Percentiles rank a stretch among this genome's conserved stretches.
These are phyloP conservation scores for Connochaetes taurinus DNA, from an alignment of 2,113 vertebrate species.

Conservation along the genomic window DNA sequence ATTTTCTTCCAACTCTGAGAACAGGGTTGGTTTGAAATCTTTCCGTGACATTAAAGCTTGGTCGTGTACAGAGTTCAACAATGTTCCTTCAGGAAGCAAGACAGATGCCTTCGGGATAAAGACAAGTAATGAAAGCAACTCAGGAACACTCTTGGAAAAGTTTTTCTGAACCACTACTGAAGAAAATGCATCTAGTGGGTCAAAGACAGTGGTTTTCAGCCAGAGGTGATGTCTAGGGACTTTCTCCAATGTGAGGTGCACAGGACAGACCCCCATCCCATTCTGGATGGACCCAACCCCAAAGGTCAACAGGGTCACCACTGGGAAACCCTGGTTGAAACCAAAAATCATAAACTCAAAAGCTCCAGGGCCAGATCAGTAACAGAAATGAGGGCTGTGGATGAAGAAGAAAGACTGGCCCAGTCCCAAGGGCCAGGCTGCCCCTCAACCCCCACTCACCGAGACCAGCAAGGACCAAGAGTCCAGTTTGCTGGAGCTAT, in stretches of 20 bases:
- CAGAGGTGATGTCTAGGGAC: background rate
- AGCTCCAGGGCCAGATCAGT: too few species aligned
- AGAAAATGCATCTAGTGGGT: background rate
- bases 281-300: background rate
- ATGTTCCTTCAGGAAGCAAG: background rate
- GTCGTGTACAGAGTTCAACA: background rate
- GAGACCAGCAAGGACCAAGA: fast-evolving
- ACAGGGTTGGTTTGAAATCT: background rate
- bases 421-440: background rate
- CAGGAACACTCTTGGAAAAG: background rate
- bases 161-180: background rate
- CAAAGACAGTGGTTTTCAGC: background rate
- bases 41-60: background rate
- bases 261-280: background rate
- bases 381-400: fast-evolving
- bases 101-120: fast-evolving
- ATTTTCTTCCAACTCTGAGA: background rate
- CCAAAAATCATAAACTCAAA: background rate
- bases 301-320: background rate
- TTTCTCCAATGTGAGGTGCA: fast-evolving
- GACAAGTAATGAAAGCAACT: background rate
- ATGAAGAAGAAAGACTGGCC: fast-evolving
- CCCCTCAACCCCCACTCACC: fast-evolving
- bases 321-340: background rate
- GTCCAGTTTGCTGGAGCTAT: too few species aligned